Evolutionary conservation across 1,140 invertebrate species (phyloP).

Genomic region (Conus ventricosus): DNA sequence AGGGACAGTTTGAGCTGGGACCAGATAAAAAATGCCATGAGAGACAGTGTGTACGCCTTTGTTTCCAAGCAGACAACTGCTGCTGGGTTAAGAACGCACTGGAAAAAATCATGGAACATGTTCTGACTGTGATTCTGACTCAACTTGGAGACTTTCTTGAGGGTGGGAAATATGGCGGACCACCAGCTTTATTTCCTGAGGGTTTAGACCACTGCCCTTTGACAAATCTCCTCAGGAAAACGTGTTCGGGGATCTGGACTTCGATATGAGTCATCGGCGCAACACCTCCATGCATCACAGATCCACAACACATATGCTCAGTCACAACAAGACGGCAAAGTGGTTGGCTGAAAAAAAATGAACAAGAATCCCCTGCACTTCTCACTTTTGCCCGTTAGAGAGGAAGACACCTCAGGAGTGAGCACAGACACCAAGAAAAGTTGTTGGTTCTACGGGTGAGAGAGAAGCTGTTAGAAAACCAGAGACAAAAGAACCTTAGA

Average conservation of each 20-base stretch:
- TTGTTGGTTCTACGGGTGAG: neutral
- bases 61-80: no score
- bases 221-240: slow-evolving; percentile 5
- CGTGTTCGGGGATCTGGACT: slow-evolving; percentile 10
- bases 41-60: no score
- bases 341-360: neutral
- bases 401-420: neutral
- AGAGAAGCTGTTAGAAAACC: neutral
- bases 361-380: neutral
- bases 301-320: neutral
- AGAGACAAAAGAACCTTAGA: neutral
- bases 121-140: neutral
- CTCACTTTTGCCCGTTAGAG: neutral
- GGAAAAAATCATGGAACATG: neutral
- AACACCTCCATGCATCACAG: neutral
- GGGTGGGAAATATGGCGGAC: neutral
- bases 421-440: neutral
- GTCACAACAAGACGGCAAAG: neutral
- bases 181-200: neutral
- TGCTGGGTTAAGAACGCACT: neutral
- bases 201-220: slow-evolving; percentile 1
- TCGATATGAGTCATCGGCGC: neutral
- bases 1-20: no score
- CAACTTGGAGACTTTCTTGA: neutral
- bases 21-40: no score